A percentile compares a stretch with the other conserved stretches of the same genome.
Evolutionary conservation across 2,113 vertebrate genomes (phyloP).

Genomic region (Micronycteris hirsuta): DNA sequence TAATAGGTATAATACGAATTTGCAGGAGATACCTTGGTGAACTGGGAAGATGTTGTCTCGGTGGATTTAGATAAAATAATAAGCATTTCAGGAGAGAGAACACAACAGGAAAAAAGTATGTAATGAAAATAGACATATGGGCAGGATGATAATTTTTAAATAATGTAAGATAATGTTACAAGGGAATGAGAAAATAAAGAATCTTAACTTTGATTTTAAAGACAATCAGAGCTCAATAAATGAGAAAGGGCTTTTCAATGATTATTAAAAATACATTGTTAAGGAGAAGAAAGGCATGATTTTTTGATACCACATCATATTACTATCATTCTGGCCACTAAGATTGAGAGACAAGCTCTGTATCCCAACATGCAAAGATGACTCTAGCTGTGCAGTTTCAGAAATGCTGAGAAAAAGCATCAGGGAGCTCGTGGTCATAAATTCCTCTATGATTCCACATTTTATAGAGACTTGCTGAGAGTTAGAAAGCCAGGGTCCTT

Average conservation of each 20-base stretch:
- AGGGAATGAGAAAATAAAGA: background rate
- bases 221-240: background rate
- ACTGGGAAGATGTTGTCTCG: background rate
- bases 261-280: background rate
- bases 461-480: background rate
- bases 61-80: background rate
- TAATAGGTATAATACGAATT: background rate
- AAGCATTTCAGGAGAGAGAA: background rate
- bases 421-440: background rate
- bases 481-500: background rate
- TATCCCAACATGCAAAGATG: background rate
- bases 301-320: background rate
- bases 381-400: background rate
- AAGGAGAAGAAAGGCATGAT: background rate
- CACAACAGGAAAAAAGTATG: background rate
- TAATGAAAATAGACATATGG: background rate
- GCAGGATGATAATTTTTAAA: background rate
- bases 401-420: background rate
- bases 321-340: background rate
- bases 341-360: background rate
- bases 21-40: background rate
- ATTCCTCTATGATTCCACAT: background rate
- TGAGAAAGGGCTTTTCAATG: background rate
- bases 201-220: background rate
- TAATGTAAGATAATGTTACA: background rate